These are phyloP conservation scores for Intellagama lesueurii DNA, from an alignment of 2,797 vertebrate genomes.

Conservation along the genomic window DNA sequence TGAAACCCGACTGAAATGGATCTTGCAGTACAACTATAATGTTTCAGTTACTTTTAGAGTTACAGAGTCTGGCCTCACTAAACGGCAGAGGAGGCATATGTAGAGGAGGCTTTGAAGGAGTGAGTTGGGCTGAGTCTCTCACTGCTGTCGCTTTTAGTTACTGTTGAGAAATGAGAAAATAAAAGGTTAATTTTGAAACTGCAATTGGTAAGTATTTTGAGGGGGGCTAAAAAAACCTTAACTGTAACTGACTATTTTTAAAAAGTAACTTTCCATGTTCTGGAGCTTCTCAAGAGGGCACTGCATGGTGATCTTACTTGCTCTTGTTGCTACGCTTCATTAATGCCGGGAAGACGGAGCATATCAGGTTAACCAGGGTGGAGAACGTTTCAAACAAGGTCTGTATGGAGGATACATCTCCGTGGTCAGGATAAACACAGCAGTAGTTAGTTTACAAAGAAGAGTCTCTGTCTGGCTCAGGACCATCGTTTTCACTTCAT, in stretches of 20 bases:
- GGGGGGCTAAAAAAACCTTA: not conserved
- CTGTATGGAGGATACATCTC: not conserved
- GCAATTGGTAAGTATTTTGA: not conserved
- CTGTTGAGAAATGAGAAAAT: not conserved
- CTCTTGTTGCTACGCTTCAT: not conserved
- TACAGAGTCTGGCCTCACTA: too few species aligned
- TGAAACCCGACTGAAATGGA: too few species aligned
- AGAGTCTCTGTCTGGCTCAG: slow-evolving; percentile 10
- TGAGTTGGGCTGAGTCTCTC: too few species aligned
- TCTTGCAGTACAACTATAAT: too few species aligned
- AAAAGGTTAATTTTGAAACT: not conserved
- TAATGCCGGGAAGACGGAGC: not conserved
- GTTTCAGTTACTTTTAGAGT: too few species aligned
- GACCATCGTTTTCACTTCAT: not conserved
- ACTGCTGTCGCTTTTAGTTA: not conserved
- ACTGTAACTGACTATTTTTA: not conserved
- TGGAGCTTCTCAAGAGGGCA: not conserved
- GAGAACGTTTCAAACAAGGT: not conserved
- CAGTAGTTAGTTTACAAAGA: slow-evolving; percentile 38
- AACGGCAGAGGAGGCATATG: too few species aligned
- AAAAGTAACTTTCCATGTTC: not conserved
- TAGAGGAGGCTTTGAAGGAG: too few species aligned
- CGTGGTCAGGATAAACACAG: slow-evolving; percentile 36
- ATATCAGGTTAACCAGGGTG: not conserved
- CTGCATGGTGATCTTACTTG: not conserved